Base-by-base conservation (phyloP, 2,113 vertebrate species). In the Myrmecophaga tridactyla region DNA sequence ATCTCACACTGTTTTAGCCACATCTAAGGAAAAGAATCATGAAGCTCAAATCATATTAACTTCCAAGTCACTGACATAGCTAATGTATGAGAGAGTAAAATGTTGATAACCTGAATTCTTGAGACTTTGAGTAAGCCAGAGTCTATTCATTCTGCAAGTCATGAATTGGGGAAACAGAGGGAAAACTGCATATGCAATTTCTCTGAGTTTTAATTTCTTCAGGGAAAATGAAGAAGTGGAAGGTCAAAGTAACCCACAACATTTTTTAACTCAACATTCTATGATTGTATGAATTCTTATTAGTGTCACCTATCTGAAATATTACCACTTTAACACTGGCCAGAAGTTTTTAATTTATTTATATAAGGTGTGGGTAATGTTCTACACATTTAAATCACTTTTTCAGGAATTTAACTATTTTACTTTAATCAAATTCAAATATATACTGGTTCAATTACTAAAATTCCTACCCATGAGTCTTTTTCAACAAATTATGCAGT, bases 341-440 rank as follows among this genome's bases (percentile, higher is more conserved):
- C 81, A 82, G 86, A 89, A 73, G 85, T 94, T 91, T 48, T 18
- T 90, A 84, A 92, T 86, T 78, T 36, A 84, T 81, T 85, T 84
- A 90, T 63, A 75, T 87, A 78, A 78, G 77, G 27, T 89, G 36
- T 84, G 63, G 58, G 73, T 97, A 92, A 56, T 72, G 58, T 96
- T 90, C 85, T 82, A 92, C 90, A 96, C 67, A 94, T 87, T 97
- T 96, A 96, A 96, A 90, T 96, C 73, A 96, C 96, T 96, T 96
- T 48, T 60, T 81, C 67, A 86, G 86, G 89, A 97, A 97, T 96
- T 1, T 84, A 39, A 89, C 56, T 95, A 70, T 95, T 96, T 97
- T 92, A 73, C 91, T 96, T 97, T 97, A 97, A 97, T 97, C 95
- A 97, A 82, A 87, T 96, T 96, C 93, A 97, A 97, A 86, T 82